Conservation (phyloP, 2,888 invertebrate genomes). For the Biston stratarius region DNA sequence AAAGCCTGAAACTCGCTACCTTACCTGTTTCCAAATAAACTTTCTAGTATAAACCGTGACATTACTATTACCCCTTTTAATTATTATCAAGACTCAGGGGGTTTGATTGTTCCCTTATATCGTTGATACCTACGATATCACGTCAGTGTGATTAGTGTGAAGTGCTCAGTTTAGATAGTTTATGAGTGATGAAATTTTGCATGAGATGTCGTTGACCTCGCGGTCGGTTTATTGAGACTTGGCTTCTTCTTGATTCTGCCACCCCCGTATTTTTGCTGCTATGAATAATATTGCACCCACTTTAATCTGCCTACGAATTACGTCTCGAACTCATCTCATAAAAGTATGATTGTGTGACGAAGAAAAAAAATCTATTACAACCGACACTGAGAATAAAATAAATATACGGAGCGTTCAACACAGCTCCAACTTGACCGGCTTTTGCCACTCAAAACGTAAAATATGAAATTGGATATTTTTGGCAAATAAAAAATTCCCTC, state of each 20-base stretch:
- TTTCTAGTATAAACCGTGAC: neutral
- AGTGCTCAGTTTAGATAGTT: neutral
- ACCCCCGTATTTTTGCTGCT: neutral
- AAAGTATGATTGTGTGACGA: neutral
- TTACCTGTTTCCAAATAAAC: neutral
- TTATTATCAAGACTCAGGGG: neutral
- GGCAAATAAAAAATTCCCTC: constrained; percentile 43
- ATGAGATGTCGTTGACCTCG: neutral
- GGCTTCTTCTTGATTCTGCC: neutral
- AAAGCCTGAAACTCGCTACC: too few relatives aligned
- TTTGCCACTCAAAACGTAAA: constrained; percentile 31
- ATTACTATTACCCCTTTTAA: neutral
- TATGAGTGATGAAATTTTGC: neutral
- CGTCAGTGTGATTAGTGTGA: neutral
- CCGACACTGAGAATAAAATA: constrained; percentile 30
- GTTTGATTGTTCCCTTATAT: neutral
- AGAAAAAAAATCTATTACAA: neutral
- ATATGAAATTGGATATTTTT: constrained; percentile 43
- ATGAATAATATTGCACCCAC: constrained; percentile 10
- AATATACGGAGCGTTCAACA: constrained; percentile 18
- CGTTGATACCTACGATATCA: neutral
- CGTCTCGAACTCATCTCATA: neutral
- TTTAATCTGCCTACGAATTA: neutral
- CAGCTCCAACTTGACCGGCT: constrained; percentile 34
- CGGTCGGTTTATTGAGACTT: neutral